Base-by-base conservation (phyloP, 2,113 vertebrate genomes). In the Solenodon paradoxus region DNA sequence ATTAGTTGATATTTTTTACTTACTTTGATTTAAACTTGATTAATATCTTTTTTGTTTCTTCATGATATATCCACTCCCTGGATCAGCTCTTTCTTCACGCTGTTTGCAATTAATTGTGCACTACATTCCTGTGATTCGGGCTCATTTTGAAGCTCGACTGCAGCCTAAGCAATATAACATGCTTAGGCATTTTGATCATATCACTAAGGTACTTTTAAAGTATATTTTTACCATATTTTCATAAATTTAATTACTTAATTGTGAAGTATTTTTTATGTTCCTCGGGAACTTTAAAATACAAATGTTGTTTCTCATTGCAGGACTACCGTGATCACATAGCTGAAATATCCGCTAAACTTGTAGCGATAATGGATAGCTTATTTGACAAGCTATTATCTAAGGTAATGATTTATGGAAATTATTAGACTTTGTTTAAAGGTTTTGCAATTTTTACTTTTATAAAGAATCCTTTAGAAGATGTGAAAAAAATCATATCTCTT, bases 301-400 rank as follows among this genome's bases (percentile, higher is more conserved):
- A n/a, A 13, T 61, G 55, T 95, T 81, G 97, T 97, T 98, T 98
- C 96, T 97, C 61, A 15, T 98, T 98, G 49, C 98, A 99, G 99
- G 99, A 99, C 98, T 99, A 99, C 98, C 99, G 99, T 9, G 99
- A 99, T 96, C 99, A 99, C 98, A 99, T 99, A 94, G 98, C 99
- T 47, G 99, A 99, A 98, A 99, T 99, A 97, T 99, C 99, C 32
- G 99, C 99, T 30, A 99, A 99, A 96, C 99, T 99, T 80, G 99
- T 99, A 98, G 99, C 99, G 96, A 99, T 99, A 98, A 99, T 99
- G 99, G 99, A 99, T 98, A 98, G 98, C 88, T 98, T 99, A 96
- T 99, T 99, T 97, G 99, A 99, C 98, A 99, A 99, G 97, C 98
- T 99, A 8, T 97, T 99, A 88, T 99, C 99, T 26, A 99, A 99